Percentiles rank a stretch among this genome's conserved stretches.
phyloP scores from a whole-genome alignment of 2,797 vertebrate genomes.

The Chrysolophus pictus region DNA sequence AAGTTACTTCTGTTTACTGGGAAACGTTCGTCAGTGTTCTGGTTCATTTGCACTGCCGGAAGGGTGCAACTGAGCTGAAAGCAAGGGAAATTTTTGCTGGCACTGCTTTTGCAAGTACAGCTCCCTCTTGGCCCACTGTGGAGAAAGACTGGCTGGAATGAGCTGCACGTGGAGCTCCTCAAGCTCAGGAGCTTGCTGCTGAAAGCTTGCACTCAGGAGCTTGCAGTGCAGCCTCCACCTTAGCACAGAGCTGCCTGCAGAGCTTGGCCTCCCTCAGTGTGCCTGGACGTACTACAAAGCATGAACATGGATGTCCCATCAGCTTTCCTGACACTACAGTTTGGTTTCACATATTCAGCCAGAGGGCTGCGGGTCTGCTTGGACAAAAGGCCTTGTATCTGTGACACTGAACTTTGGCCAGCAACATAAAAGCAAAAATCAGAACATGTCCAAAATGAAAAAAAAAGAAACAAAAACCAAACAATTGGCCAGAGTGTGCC shows the following conservation, averaged over 20 bases:
- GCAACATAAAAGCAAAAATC: not conserved
- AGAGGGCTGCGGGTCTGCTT: not conserved
- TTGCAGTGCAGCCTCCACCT: not conserved
- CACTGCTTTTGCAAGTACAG: not conserved
- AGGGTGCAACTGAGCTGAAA: not conserved
- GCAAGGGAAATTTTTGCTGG: conserved; percentile 14
- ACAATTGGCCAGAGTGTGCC: not conserved
- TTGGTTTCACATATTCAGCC: not conserved
- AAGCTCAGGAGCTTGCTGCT: not conserved
- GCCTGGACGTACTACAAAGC: rapidly evolving
- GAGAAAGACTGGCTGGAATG: not conserved
- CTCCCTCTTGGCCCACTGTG: not conserved
- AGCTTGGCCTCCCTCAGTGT: rapidly evolving
- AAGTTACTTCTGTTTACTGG: conserved; percentile 27
- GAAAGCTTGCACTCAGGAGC: not conserved
- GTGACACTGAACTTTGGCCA: not conserved
- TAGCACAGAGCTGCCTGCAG: not conserved
- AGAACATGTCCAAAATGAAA: not conserved
- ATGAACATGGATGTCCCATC: rapidly evolving
- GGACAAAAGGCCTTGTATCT: not conserved
- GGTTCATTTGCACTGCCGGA: not conserved
- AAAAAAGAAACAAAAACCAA: not conserved
- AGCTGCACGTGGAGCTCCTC: not conserved
- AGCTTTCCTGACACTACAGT: not conserved
- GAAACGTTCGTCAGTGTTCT: not conserved